Percentiles rank a stretch among this genome's conserved stretches.
These are phyloP conservation scores for Phataginus tricuspis DNA, from an alignment of 2,797 vertebrate genomes.

Conservation along the genomic window DNA sequence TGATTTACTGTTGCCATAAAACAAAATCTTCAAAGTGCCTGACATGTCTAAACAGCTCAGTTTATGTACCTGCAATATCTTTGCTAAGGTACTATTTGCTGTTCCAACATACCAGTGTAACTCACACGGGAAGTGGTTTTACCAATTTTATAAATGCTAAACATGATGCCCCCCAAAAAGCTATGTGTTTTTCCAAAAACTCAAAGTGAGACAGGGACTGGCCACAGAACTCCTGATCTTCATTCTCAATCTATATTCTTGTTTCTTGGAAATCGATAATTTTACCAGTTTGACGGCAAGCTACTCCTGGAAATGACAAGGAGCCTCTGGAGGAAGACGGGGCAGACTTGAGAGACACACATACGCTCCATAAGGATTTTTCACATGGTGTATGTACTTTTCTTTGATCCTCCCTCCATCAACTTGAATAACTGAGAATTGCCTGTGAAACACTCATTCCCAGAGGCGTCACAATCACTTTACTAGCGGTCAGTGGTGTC, in stretches of 20 bases:
- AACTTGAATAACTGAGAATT: not conserved
- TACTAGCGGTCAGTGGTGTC: constrained; percentile 8
- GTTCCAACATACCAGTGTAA: not conserved
- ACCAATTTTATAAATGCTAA: constrained; percentile 31
- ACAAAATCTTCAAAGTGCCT: constrained; percentile 6
- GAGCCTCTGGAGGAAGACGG: not conserved
- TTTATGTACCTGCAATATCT: not conserved
- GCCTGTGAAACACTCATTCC: not conserved
- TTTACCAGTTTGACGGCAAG: not conserved
- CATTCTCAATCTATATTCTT: not conserved
- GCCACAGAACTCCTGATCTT: not conserved
- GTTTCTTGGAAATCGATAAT: not conserved
- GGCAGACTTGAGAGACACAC: not conserved
- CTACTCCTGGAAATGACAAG: not conserved
- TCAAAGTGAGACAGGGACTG: not conserved
- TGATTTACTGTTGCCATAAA: constrained; percentile 39
- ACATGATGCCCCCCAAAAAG: not conserved
- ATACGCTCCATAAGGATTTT: not conserved
- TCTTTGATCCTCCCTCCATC: not conserved
- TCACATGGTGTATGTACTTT: not conserved
- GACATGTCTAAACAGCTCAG: not conserved
- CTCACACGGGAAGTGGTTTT: not conserved
- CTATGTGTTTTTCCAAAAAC: not conserved
- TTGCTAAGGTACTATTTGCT: constrained; percentile 47
- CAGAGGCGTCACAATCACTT: constrained; percentile 14